Evolutionary conservation across 2,888 invertebrate species (phyloP).

Genomic region (Acrocera orbiculus): DNA sequence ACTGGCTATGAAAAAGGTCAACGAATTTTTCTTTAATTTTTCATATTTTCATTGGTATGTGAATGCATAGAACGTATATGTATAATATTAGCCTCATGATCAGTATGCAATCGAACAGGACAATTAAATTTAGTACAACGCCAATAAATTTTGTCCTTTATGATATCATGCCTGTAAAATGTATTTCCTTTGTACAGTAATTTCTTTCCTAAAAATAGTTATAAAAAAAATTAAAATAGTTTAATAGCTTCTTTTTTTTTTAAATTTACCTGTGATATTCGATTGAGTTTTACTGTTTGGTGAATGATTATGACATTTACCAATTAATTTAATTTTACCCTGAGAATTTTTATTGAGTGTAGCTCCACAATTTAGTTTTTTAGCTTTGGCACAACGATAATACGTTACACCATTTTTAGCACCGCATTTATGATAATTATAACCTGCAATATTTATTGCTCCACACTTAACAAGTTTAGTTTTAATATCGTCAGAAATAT

Average conservation of each 20-base stretch:
- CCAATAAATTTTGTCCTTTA: conserved; percentile 11
- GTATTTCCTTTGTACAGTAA: conserved; percentile 6
- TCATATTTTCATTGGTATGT: no score
- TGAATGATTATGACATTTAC: conserved; percentile 10
- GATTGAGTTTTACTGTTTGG: conserved; percentile 5
- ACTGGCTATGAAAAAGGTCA: no score
- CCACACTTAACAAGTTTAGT: conserved; percentile 3
- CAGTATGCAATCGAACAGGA: conserved; percentile 10
- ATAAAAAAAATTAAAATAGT: background rate
- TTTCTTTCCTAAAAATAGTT: conserved; percentile 10
- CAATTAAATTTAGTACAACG: conserved; percentile 9
- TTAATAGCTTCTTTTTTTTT: no score
- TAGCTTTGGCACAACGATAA: conserved; percentile 9
- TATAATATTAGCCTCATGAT: conserved; percentile 8
- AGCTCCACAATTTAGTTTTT: conserved; percentile 7
- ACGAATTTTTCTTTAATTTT: no score
- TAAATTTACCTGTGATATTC: conserved; percentile 6
- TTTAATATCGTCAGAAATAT: no score
- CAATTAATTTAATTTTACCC: conserved; percentile 4
- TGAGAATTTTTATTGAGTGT: conserved; percentile 6
- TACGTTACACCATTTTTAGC: conserved; percentile 11
- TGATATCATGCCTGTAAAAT: conserved; percentile 11
- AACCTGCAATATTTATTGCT: conserved; percentile 7
- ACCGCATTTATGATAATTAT: conserved; percentile 11
- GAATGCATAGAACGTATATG: conserved; percentile 8